Conservation (phyloP, 2,113 vertebrate species). For the Hemichromis elongatus region DNA sequence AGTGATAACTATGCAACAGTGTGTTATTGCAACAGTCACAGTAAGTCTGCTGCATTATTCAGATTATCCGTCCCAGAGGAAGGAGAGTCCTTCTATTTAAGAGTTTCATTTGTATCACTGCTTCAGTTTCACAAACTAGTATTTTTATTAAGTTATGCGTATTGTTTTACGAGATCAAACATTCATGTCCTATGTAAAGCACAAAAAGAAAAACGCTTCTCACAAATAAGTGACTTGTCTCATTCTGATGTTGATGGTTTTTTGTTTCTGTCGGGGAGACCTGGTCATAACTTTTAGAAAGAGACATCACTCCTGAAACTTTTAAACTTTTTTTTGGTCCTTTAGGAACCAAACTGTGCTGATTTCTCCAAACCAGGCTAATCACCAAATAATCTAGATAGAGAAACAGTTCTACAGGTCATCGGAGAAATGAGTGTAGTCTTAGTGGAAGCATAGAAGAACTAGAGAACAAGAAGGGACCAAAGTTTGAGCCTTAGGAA, state of each 20-base stretch:
- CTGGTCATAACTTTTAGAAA: background rate
- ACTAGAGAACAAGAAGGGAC: background rate
- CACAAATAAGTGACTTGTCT: background rate
- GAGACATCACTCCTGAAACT: background rate
- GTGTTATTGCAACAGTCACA: background rate
- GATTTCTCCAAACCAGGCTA: background rate
- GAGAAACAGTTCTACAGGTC: background rate
- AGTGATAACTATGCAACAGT: constrained; percentile 35
- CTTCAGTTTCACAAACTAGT: background rate
- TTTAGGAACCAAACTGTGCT: background rate
- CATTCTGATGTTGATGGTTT: background rate
- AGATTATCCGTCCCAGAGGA: background rate
- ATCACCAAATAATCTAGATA: background rate
- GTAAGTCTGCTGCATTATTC: background rate
- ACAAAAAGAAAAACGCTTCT: constrained; percentile 13
- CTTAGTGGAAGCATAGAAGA: background rate
- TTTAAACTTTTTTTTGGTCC: background rate
- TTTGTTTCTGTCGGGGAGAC: background rate
- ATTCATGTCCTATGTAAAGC: background rate
- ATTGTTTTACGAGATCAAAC: background rate
- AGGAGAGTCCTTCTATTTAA: background rate
- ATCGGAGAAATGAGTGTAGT: background rate
- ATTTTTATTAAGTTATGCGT: constrained; percentile 9
- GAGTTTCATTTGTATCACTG: background rate
- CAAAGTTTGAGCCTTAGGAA: background rate